Evolutionary conservation across 2,888 invertebrate genomes (phyloP).

Genomic region (Pilophorus perplexus): DNA sequence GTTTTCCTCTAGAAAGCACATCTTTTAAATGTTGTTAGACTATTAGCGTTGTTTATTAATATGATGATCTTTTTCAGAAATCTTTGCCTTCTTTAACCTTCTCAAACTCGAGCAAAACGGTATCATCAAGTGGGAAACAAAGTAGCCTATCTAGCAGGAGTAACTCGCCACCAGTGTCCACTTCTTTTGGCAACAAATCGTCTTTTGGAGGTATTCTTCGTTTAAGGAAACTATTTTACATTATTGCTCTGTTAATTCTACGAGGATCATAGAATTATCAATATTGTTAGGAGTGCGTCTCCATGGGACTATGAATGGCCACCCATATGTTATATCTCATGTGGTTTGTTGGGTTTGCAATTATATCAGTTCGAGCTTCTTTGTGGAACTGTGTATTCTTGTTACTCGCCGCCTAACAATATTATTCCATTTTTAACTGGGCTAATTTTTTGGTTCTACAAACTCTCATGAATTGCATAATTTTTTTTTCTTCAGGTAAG

Average conservation of each 20-base stretch:
- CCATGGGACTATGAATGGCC: neutral
- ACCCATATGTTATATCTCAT: too few relatives aligned
- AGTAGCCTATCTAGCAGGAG: conserved; percentile 7
- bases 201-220: conserved; percentile 32
- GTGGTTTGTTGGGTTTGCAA: too few relatives aligned
- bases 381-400: too few relatives aligned
- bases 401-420: too few relatives aligned
- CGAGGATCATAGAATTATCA: too few relatives aligned
- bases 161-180: conserved; percentile 26
- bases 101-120: conserved; percentile 4
- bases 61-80: conserved; percentile 15
- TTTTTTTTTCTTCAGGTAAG: conserved; percentile 33
- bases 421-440: neutral
- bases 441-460: neutral
- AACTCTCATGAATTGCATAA: neutral
- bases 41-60: neutral
- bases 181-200: conserved; percentile 30
- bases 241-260: neutral
- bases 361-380: too few relatives aligned
- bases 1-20: too few relatives aligned
- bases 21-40: too few relatives aligned
- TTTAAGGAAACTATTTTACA: too few relatives aligned
- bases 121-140: conserved; percentile 26
- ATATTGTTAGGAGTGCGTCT: too few relatives aligned
- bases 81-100: conserved; percentile 2